A percentile compares a stretch with the other conserved stretches of the same genome.
Evolutionary conservation across 2,113 vertebrate species (phyloP).

Genomic region (Notiomystis cincta): DNA sequence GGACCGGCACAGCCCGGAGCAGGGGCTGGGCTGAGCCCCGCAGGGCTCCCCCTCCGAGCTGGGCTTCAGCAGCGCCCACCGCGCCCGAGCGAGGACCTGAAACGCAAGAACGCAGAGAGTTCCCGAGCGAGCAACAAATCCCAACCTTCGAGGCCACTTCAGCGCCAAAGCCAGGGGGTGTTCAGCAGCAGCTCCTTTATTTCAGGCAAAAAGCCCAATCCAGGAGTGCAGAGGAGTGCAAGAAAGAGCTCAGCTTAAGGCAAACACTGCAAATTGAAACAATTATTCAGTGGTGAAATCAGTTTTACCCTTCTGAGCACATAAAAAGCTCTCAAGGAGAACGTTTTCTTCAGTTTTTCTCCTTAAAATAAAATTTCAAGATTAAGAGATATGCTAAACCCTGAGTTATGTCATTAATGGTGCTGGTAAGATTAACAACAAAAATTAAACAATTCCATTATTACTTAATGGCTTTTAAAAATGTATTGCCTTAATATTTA

Average conservation of each 20-base stretch:
- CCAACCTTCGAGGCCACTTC: not conserved
- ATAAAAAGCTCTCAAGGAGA: not conserved
- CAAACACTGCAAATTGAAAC: slow-evolving; percentile 3
- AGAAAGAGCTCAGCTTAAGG: not conserved
- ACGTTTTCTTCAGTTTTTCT: not conserved
- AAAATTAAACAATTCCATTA: not conserved
- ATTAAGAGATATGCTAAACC: not conserved
- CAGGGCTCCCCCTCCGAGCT: not conserved
- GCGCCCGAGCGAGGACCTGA: not conserved
- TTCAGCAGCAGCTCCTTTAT: not conserved
- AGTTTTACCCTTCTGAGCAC: not conserved
- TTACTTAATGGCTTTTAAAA: slow-evolving; percentile 25
- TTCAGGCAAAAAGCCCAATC: not conserved
- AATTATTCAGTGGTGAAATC: not conserved
- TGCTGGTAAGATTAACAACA: slow-evolving; percentile 24
- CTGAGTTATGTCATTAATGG: not conserved
- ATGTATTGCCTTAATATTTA: slow-evolving; percentile 3
- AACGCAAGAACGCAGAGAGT: not conserved
- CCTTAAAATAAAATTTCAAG: not conserved
- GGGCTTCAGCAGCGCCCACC: not conserved
- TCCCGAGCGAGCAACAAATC: fast-evolving
- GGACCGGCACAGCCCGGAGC: no score
- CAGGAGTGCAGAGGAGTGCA: not conserved
- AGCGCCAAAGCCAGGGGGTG: not conserved
- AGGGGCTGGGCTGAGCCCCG: not conserved